Conservation (phyloP, 2,888 invertebrate genomes). For the Perithous albicinctus region DNA sequence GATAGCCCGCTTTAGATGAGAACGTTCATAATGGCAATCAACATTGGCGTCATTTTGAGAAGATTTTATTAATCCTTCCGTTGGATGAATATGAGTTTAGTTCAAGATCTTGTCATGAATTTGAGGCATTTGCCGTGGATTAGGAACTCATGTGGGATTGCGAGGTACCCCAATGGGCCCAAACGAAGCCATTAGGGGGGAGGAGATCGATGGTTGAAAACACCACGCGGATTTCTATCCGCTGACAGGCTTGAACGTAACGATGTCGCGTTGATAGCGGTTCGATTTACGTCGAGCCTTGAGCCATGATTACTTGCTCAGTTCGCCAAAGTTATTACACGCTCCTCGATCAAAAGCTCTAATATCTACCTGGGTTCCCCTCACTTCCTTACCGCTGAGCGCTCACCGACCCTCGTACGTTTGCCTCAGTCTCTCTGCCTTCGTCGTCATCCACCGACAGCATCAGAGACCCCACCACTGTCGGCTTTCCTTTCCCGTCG, state of each 20-base stretch:
- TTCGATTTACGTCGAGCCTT: conserved; percentile 72
- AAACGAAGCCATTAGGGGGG: background rate
- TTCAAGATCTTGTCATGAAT: background rate
- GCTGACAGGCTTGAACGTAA: conserved; percentile 43
- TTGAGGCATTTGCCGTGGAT: background rate
- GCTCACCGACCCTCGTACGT: conserved; percentile 40
- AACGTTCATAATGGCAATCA: background rate
- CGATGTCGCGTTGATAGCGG: conserved; percentile 65
- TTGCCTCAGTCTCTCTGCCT: conserved; percentile 25
- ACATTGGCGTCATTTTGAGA: too few relatives aligned
- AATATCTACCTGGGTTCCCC: conserved; percentile 67
- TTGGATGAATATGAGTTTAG: background rate
- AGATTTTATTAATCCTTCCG: background rate
- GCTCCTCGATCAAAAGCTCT: conserved; percentile 77
- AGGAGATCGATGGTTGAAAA: conserved; percentile 16
- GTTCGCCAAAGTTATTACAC: conserved; percentile 76
- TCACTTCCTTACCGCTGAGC: conserved; percentile 16
- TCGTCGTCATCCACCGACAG: conserved; percentile 27
- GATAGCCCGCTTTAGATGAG: background rate
- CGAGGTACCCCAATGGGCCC: background rate
- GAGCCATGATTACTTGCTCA: conserved; percentile 72
- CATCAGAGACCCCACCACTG: background rate
- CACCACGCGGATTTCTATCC: conserved; percentile 45
- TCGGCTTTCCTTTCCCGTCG: conserved; percentile 17
- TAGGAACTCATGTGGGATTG: background rate